phyloP scores from a whole-genome alignment of 2,888 invertebrate genomes.

The Brenthis daphne region DNA sequence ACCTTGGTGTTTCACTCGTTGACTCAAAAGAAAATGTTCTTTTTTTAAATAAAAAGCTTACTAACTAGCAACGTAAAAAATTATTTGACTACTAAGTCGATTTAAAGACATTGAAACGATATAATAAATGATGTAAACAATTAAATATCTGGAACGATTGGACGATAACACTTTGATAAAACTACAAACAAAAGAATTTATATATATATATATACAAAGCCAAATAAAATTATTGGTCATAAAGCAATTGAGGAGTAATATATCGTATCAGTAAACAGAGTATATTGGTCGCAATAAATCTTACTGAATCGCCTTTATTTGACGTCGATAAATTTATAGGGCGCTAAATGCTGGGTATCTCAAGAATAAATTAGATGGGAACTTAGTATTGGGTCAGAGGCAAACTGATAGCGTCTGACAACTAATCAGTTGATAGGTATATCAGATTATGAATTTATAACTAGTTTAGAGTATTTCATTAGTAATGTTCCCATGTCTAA shows the following conservation, averaged over 20 bases:
- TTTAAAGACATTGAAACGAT: too few relatives aligned
- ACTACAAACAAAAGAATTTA: too few relatives aligned
- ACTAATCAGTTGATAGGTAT: conserved; percentile 1
- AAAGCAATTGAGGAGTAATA: conserved; percentile 15
- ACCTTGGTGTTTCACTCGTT: too few relatives aligned
- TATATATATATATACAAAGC: too few relatives aligned
- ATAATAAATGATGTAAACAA: too few relatives aligned
- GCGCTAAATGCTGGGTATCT: conserved; percentile 61
- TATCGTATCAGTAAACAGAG: conserved; percentile 24
- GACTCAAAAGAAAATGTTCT: too few relatives aligned
- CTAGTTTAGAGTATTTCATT: neutral
- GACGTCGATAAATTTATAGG: conserved; percentile 71
- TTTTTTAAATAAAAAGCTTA: too few relatives aligned
- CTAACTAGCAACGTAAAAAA: too few relatives aligned
- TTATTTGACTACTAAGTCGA: too few relatives aligned
- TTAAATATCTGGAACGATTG: too few relatives aligned
- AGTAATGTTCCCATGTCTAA: too few relatives aligned
- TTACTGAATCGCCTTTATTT: conserved; percentile 45
- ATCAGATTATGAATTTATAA: neutral
- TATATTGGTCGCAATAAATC: conserved; percentile 44
- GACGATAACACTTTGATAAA: too few relatives aligned
- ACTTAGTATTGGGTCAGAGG: conserved; percentile 37
- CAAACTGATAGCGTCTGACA: conserved; percentile 33
- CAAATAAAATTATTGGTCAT: conserved; percentile 18
- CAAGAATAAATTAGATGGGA: conserved; percentile 56